These are phyloP conservation scores for Lottia gigantea DNA, from an alignment of 2,888 invertebrate genomes.

Conservation along the genomic window DNA sequence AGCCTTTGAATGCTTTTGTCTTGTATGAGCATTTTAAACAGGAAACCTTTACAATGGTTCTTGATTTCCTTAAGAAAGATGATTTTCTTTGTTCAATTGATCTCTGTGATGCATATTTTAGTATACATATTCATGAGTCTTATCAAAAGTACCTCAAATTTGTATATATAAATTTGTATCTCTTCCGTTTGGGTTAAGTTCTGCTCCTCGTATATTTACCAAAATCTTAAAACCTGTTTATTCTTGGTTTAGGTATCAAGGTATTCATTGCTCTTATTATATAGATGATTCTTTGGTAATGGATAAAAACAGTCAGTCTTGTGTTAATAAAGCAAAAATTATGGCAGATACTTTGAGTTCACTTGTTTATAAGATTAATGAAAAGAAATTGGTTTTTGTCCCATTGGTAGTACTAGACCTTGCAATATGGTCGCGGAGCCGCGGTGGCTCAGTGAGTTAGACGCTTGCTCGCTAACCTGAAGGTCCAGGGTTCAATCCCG, in stretches of 20 bases:
- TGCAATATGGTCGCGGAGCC: no score
- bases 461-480: no score
- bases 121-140: slow-evolving; percentile 11
- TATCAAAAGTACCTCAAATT: slow-evolving; percentile 23
- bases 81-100: not conserved
- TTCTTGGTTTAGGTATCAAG: slow-evolving; percentile 13
- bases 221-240: not conserved
- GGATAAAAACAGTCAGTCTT: not conserved
- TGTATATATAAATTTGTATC: slow-evolving; percentile 18
- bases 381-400: not conserved
- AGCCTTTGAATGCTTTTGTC: not conserved
- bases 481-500: no score
- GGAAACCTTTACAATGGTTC: not conserved
- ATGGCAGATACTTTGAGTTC: slow-evolving; percentile 15
- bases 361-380: not conserved
- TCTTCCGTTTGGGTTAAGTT: not conserved
- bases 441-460: no score
- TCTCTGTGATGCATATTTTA: not conserved
- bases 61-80: not conserved
- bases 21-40: slow-evolving; percentile 1
- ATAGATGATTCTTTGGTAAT: not conserved
- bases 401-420: no score
- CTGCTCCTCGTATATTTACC: not conserved
- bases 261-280: slow-evolving; percentile 8
- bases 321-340: not conserved